These are phyloP conservation scores for Daktulosphaira vitifoliae DNA, from an alignment of 1,140 invertebrate genomes.

Conservation along the genomic window DNA sequence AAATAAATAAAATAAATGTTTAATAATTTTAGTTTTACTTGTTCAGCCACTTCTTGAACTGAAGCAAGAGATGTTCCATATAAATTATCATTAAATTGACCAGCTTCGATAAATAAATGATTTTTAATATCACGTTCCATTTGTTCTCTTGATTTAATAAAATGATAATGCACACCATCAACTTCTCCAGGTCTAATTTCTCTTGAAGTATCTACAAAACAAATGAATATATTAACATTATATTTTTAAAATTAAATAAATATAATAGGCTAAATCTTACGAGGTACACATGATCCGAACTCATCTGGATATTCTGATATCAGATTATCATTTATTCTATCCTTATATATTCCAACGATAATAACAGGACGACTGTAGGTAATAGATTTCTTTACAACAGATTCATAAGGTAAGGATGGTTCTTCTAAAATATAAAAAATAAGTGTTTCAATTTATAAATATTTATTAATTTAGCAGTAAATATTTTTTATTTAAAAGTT, in stretches of 20 bases:
- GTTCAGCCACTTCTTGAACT: slow-evolving; percentile 91
- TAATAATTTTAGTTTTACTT: too few species aligned
- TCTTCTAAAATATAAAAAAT: slow-evolving; percentile 31
- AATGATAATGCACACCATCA: slow-evolving; percentile 96
- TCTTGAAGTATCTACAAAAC: slow-evolving; percentile 69
- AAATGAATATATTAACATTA: neutral
- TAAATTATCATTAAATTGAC: slow-evolving; percentile 98
- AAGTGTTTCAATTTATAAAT: too few species aligned
- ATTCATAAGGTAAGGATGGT: slow-evolving; percentile 31
- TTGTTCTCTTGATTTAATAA: slow-evolving; percentile 91
- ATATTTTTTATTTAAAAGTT: too few species aligned
- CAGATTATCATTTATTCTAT: slow-evolving; percentile 97
- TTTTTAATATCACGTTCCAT: slow-evolving; percentile 99
- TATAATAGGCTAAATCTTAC: too few species aligned
- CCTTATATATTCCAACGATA: slow-evolving; percentile 94
- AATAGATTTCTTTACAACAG: slow-evolving; percentile 62
- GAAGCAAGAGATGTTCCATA: slow-evolving; percentile 98
- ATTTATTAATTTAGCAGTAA: too few species aligned
- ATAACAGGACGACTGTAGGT: slow-evolving; percentile 90
- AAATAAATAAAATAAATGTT: too few species aligned
- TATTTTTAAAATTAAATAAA: slow-evolving; percentile 4
- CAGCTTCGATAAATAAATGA: slow-evolving; percentile 98
- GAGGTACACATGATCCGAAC: slow-evolving; percentile 98
- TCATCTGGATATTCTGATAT: slow-evolving; percentile 97
- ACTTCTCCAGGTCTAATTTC: slow-evolving; percentile 91